A percentile compares a stretch with the other conserved stretches of the same genome.
phyloP scores from a whole-genome alignment of 2,797 vertebrate genomes.

The Lepilemur septentrionalis region DNA sequence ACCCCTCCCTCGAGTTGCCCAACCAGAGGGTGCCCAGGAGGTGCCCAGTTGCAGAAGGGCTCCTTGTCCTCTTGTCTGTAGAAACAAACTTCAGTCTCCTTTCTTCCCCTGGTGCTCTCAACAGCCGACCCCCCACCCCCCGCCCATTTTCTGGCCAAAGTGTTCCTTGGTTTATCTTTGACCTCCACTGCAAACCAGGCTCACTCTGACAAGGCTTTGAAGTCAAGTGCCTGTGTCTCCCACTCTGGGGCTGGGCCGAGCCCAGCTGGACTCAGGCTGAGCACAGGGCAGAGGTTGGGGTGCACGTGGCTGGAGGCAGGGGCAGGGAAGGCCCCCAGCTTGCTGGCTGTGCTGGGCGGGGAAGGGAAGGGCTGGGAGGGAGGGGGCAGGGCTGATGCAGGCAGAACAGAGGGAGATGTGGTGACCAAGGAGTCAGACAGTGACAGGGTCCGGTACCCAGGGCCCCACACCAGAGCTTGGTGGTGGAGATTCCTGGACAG shows the following conservation, averaged over 20 bases:
- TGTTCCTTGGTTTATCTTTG: constrained; percentile 68
- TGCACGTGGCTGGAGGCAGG: background rate
- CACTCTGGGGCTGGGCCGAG: constrained; percentile 17
- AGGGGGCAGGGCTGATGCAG: background rate
- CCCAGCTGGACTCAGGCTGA: constrained; percentile 61
- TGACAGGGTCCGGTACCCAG: background rate
- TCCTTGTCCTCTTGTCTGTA: background rate
- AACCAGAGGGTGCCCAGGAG: background rate
- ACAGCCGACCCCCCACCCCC: background rate
- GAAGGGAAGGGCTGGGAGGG: background rate
- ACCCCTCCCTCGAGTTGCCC: background rate
- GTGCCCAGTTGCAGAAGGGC: background rate
- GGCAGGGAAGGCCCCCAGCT: background rate
- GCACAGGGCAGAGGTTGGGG: constrained; percentile 43
- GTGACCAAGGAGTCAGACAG: background rate
- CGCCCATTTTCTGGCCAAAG: constrained; percentile 29
- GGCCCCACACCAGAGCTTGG: background rate
- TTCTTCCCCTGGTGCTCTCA: background rate
- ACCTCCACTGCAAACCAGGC: constrained; percentile 66
- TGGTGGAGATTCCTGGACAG: background rate
- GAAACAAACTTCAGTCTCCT: background rate
- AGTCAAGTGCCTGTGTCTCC: constrained; percentile 64
- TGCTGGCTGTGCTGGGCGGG: background rate
- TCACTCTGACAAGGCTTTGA: constrained; percentile 71
- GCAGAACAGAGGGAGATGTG: background rate